Evolutionary conservation across 2,113 vertebrate species (phyloP).

Genomic region (Naja naja): DNA sequence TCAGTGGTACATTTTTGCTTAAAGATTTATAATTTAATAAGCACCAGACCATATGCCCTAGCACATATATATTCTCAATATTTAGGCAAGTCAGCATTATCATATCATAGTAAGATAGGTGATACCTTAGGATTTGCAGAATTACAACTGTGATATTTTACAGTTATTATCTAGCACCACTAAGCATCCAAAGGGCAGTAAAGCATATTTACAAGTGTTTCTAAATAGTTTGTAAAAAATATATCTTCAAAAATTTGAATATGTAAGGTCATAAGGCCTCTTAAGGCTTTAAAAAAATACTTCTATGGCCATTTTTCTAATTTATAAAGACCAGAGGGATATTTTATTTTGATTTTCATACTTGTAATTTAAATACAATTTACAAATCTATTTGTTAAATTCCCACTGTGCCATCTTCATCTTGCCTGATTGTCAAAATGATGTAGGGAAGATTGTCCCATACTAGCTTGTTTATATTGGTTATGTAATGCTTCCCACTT

Average conservation of each 20-base stretch:
- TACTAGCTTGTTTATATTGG: not conserved
- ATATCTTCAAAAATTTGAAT: slow-evolving; percentile 60
- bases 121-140: slow-evolving; percentile 50
- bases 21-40: slow-evolving; percentile 66
- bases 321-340: slow-evolving; percentile 27
- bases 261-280: slow-evolving; percentile 63
- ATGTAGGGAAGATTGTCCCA: not conserved
- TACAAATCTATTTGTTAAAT: not conserved
- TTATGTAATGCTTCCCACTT: not conserved
- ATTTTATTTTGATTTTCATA: slow-evolving; percentile 34
- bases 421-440: not conserved
- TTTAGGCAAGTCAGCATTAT: slow-evolving; percentile 60
- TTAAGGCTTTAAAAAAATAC: slow-evolving; percentile 31
- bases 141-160: slow-evolving; percentile 48
- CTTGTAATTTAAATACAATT: not conserved
- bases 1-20: slow-evolving; percentile 50
- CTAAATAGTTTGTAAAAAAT: slow-evolving; percentile 60
- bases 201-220: slow-evolving; percentile 59
- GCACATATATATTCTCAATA: slow-evolving; percentile 49
- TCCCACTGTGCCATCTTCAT: not conserved
- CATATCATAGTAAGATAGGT: slow-evolving; percentile 37
- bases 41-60: slow-evolving; percentile 59
- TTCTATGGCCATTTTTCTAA: slow-evolving; percentile 9
- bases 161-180: slow-evolving; percentile 60
- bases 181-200: slow-evolving; percentile 62